A percentile compares a stretch with the other conserved stretches of the same genome.
phyloP scores from a whole-genome alignment of 2,888 invertebrate genomes.

The Prosopocoilus inquinatus region DNA sequence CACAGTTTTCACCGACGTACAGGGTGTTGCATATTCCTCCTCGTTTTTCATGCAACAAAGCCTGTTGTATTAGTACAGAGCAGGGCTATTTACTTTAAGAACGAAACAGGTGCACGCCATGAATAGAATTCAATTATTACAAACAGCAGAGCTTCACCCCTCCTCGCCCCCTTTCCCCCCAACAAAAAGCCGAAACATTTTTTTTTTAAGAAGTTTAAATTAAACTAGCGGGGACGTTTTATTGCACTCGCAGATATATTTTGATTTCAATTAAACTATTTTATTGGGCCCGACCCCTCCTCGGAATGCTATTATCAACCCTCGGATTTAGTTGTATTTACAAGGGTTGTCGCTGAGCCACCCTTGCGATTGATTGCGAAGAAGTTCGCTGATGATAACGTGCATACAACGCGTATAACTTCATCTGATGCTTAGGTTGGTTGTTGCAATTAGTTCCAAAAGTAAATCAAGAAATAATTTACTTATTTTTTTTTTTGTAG shows the following conservation, averaged over 20 bases:
- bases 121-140: conserved; percentile 14
- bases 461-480: too few species aligned
- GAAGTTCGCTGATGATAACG: neutral
- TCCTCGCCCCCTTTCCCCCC: too few species aligned
- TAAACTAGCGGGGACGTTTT: conserved; percentile 35
- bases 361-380: conserved; percentile 1
- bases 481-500: neutral
- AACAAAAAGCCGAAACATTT: conserved; percentile 15
- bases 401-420: neutral
- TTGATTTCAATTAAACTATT: conserved; percentile 52
- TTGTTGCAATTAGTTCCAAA: too few species aligned
- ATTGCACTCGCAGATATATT: conserved; percentile 43
- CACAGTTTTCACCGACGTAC: too few species aligned
- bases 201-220: conserved; percentile 35
- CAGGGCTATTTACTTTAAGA: too few species aligned
- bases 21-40: too few species aligned
- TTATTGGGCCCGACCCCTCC: conserved; percentile 48
- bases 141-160: too few species aligned
- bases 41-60: too few species aligned
- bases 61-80: too few species aligned
- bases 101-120: conserved; percentile 12
- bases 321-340: conserved; percentile 23
- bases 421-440: neutral
- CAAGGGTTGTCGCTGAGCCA: conserved; percentile 27
- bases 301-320: conserved; percentile 48